Evolutionary conservation across 1,140 invertebrate species (phyloP).

Genomic region (Aethina tumida): DNA sequence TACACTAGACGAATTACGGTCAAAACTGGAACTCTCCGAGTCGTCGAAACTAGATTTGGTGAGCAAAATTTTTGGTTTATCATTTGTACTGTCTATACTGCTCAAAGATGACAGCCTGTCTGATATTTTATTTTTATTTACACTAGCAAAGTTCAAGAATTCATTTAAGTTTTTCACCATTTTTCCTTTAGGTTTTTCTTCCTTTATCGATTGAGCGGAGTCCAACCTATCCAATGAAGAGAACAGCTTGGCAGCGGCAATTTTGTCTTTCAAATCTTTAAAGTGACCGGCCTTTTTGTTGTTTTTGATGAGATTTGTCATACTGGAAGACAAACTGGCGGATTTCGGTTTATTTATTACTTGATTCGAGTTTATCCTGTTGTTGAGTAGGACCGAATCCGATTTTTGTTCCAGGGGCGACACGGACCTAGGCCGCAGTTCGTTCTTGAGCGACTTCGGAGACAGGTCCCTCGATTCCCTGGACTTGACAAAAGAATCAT

Average conservation of each 20-base stretch:
- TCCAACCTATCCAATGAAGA: conserved; percentile 44
- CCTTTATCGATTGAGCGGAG: conserved; percentile 25
- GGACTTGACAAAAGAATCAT: conserved; percentile 5
- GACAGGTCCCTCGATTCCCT: neutral
- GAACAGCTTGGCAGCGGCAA: conserved; percentile 39
- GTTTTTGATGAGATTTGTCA: conserved; percentile 31
- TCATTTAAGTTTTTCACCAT: conserved; percentile 78
- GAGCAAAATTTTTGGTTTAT: conserved; percentile 37
- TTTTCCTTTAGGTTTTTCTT: conserved; percentile 38
- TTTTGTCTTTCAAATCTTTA: conserved; percentile 43
- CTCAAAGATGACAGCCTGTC: conserved; percentile 32
- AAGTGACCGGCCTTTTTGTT: conserved; percentile 38
- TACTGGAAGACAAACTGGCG: conserved; percentile 31
- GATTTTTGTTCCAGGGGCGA: conserved; percentile 33
- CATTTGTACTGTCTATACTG: conserved; percentile 30
- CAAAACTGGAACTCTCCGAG: conserved; percentile 38
- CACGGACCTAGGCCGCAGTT: conserved; percentile 27
- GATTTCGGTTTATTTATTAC: conserved; percentile 22
- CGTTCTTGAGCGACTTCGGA: conserved; percentile 14
- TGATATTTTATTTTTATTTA: conserved; percentile 47
- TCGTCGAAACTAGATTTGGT: conserved; percentile 40
- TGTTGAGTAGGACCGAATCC: conserved; percentile 31
- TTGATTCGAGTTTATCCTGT: conserved; percentile 27
- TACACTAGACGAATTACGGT: conserved; percentile 27
- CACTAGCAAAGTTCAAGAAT: conserved; percentile 64